Conservation (phyloP, 2,888 invertebrate species). For the Hecatera dysodea region DNA sequence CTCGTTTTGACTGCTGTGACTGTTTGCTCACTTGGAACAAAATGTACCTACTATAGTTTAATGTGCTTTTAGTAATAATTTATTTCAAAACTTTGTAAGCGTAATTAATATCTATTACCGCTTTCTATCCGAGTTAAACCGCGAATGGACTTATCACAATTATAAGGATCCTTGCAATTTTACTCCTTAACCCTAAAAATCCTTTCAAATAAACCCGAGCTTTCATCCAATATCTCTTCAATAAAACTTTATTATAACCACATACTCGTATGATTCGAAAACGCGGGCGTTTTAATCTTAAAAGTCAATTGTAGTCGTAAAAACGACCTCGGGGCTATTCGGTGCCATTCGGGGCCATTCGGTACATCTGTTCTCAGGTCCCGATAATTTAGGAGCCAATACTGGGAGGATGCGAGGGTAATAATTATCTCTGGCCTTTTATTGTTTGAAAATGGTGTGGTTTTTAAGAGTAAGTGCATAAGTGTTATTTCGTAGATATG, state of each 20-base stretch:
- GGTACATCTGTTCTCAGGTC: slow-evolving; percentile 75
- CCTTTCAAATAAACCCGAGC: slow-evolving; percentile 12
- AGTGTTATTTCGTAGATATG: no score
- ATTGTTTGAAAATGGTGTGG: neutral
- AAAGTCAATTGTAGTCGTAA: slow-evolving; percentile 72
- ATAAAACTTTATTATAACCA: slow-evolving; percentile 66
- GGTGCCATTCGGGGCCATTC: slow-evolving; percentile 77
- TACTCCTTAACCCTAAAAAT: slow-evolving; percentile 1
- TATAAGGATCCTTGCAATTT: neutral
- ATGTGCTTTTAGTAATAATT: no score
- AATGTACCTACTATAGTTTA: no score
- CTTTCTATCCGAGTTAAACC: neutral
- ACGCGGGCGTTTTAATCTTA: slow-evolving; percentile 63
- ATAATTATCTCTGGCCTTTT: slow-evolving; percentile 35
- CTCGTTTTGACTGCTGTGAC: no score
- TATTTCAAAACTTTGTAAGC: no score
- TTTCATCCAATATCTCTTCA: slow-evolving; percentile 38
- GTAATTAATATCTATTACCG: neutral
- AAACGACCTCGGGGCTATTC: slow-evolving; percentile 73
- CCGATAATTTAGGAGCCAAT: slow-evolving; percentile 73
- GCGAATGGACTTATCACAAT: neutral
- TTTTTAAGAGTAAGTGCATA: neutral
- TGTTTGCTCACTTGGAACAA: no score
- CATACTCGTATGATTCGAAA: slow-evolving; percentile 63
- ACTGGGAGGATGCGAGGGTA: slow-evolving; percentile 31